Evolutionary conservation across 2,888 invertebrate genomes (phyloP).

Genomic region (Zaprionus bogoriensis): DNA sequence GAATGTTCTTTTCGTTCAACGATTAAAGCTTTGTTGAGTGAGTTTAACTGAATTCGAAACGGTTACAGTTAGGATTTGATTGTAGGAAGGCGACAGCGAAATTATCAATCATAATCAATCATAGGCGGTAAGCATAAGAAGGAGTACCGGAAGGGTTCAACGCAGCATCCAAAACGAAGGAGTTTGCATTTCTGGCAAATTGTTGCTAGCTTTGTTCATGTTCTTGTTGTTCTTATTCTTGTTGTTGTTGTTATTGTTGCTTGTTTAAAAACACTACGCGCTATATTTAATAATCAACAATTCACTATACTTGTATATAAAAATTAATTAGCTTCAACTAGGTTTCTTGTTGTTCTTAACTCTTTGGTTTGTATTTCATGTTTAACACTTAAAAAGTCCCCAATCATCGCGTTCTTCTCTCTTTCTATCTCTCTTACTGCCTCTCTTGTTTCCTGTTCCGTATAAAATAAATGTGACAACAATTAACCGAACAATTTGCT

Average conservation of each 20-base stretch:
- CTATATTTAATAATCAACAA: constrained; percentile 78
- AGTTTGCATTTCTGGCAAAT: constrained; percentile 25
- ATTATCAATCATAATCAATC: not conserved
- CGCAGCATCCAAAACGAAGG: too few species aligned
- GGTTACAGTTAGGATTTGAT: constrained; percentile 13
- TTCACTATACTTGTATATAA: constrained; percentile 71
- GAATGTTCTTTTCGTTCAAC: constrained; percentile 68
- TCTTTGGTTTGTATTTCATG: constrained; percentile 69
- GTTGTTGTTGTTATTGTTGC: constrained; percentile 33
- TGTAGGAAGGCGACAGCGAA: not conserved
- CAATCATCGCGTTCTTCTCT: constrained; percentile 18
- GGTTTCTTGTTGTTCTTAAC: constrained; percentile 53
- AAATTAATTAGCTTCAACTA: constrained; percentile 74
- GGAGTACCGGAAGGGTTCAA: too few species aligned
- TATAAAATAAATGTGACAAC: constrained; percentile 72
- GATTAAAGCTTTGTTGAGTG: constrained; percentile 75
- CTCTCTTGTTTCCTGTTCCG: too few species aligned
- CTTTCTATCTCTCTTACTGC: too few species aligned
- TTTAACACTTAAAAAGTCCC: constrained; percentile 65
- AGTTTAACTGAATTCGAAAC: constrained; percentile 32
- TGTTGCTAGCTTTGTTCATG: constrained; percentile 39
- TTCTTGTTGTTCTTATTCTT: constrained; percentile 28
- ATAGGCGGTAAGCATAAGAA: not conserved
- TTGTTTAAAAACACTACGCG: constrained; percentile 67
- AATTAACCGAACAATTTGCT: constrained; percentile 73